Evolutionary conservation across 1,140 invertebrate genomes (phyloP), one percentile per base, ranked within the genome.

Genomic region (Macrostomum lignano): DNA sequence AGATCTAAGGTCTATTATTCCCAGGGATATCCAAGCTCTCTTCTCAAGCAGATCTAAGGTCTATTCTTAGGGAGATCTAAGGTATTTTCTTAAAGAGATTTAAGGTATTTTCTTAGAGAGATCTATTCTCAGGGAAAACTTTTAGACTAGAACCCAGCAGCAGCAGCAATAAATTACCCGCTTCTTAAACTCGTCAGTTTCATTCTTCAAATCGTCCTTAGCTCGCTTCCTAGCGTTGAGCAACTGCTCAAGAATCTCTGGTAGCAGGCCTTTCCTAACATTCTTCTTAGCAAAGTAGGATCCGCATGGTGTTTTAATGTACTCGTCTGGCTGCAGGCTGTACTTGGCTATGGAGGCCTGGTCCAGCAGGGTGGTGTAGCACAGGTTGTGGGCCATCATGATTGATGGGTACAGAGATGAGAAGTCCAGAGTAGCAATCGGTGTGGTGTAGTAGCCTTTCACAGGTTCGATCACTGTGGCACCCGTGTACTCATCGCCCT

Each of bases 381-480:
- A 98, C 17, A 98, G 64, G 64, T 98, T 98, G 48, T 98, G 86
- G 6, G 88, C 91, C 71, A 96, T 94, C 73, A 98, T 98, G 40
- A 98, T 98, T 51, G 82, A 93, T 0, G 91, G 91, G 58, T 98
- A 98, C 48, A 98, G 67, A 17, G 88, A 96, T 42, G 81, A 81
- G 60, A 98, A 98, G 74, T 98, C 91, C 11, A 98, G 62, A 2
- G 91, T 98, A 6, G 84, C 79, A 47, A 98, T 96, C 1, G 91
- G 91, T 46, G 74, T 70, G 20, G 73, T 71, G 61, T 98, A 98
- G 52, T 91, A 98, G 44, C 82, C 84, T 52, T 73, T 69, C 37
- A 72, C 67, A 1, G 91, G 91, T 58, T 98, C 91, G 46, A 98
- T 91, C 13, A 98, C 88, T 14, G 86, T 94, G 2, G 84, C 91